Conservation (phyloP, 2,888 invertebrate genomes). For the Andrena trimmerana region DNA sequence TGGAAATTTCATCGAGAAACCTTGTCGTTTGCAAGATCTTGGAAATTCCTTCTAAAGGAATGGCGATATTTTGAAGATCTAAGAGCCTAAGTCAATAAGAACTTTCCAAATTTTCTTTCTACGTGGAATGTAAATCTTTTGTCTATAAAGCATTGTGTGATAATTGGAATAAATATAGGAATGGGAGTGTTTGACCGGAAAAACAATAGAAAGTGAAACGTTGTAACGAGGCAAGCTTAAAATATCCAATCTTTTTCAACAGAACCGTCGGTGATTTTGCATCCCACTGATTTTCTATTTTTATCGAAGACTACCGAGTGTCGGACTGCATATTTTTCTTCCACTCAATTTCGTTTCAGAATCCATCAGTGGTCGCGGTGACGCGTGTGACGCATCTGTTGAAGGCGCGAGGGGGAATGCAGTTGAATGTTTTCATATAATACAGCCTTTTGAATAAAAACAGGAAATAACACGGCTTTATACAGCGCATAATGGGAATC, state of each 20-base stretch:
- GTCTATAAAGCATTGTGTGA: not conserved
- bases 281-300: not conserved
- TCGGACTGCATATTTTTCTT: conserved; percentile 1
- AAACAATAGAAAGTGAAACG: no score
- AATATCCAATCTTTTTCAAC: not conserved
- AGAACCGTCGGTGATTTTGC: not conserved
- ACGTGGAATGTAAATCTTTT: not conserved
- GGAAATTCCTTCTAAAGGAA: not conserved
- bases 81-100: not conserved
- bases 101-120: not conserved
- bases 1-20: not conserved
- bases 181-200: no score
- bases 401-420: not conserved
- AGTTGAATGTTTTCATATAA: conserved; percentile 13
- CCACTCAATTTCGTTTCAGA: conserved; percentile 12
- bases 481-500: not conserved
- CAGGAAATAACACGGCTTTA: not conserved
- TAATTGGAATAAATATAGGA: not conserved
- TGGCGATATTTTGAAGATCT: not conserved
- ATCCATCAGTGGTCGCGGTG: not conserved
- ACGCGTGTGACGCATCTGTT: conserved; percentile 18
- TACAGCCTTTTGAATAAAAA: not conserved
- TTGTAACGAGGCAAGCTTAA: not conserved
- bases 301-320: conserved; percentile 1
- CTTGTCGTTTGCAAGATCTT: not conserved